Evolutionary conservation across 1,140 invertebrate species (phyloP).

Genomic region (Lordiphosa mommai): DNA sequence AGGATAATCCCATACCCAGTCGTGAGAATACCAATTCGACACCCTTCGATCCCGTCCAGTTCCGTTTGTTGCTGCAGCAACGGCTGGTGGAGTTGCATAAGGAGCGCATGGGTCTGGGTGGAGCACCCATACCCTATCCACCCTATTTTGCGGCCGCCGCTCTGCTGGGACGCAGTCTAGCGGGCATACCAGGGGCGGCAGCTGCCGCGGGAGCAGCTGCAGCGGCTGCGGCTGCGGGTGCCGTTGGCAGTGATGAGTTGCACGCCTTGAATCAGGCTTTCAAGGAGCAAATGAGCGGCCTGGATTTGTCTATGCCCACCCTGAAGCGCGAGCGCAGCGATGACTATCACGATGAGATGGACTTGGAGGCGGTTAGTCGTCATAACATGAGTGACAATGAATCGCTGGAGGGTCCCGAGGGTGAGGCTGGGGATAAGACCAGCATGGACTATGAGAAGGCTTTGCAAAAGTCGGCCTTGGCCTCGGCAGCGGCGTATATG

Average conservation of each 20-base stretch:
- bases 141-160: slow-evolving; percentile 89
- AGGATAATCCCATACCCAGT: slow-evolving; percentile 84
- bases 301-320: slow-evolving; percentile 90
- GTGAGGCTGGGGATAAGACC: slow-evolving; percentile 80
- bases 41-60: slow-evolving; percentile 94
- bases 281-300: slow-evolving; percentile 88
- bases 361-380: slow-evolving; percentile 81
- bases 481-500: slow-evolving; percentile 59
- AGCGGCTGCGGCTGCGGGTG: slow-evolving; percentile 77
- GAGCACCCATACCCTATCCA: slow-evolving; percentile 85
- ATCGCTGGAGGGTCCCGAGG: slow-evolving; percentile 81
- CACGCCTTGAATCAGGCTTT: slow-evolving; percentile 82
- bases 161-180: slow-evolving; percentile 83
- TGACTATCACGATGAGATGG: slow-evolving; percentile 87
- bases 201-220: slow-evolving; percentile 81
- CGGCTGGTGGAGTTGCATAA: slow-evolving; percentile 91
- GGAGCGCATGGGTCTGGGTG: slow-evolving; percentile 87
- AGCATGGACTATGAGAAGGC: slow-evolving; percentile 80
- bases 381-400: slow-evolving; percentile 90
- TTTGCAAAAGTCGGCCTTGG: slow-evolving; percentile 69
- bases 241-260: slow-evolving; percentile 79
- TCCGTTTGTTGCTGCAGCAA: slow-evolving; percentile 92
- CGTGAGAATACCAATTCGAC: slow-evolving; percentile 84
- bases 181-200: slow-evolving; percentile 79
- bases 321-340: slow-evolving; percentile 86